Conservation (phyloP, 2,113 vertebrate species). For the Pleuronectes platessa region DNA sequence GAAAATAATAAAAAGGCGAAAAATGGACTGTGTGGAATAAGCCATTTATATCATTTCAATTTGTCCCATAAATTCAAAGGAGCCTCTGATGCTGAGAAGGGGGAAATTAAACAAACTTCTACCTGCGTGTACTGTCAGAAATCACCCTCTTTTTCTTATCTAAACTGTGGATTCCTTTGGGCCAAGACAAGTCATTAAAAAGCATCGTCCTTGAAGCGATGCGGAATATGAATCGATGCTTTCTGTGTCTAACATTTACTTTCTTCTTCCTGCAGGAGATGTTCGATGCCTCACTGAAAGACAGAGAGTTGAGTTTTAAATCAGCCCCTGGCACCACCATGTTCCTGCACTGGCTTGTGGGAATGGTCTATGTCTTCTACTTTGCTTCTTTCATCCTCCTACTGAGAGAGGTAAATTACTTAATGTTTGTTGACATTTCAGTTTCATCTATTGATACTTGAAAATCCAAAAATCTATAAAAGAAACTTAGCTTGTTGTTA, state of each 20-base stretch:
- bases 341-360: slow-evolving; percentile 99
- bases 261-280: slow-evolving; percentile 87
- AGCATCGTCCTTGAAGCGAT: too few species aligned
- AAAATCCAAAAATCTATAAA: too few species aligned
- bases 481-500: too few species aligned
- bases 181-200: background rate
- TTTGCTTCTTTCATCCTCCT: slow-evolving; percentile 98
- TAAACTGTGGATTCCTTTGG: background rate
- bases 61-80: too few species aligned
- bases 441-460: background rate
- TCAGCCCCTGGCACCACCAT: slow-evolving; percentile 98
- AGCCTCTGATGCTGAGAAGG: too few species aligned
- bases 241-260: background rate
- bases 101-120: too few species aligned
- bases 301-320: slow-evolving; percentile 96
- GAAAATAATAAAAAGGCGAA: background rate
- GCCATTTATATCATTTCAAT: too few species aligned
- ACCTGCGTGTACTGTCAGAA: too few species aligned
- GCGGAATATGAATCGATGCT: background rate
- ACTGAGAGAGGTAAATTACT: slow-evolving; percentile 89
- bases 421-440: background rate
- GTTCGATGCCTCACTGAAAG: slow-evolving; percentile 98
- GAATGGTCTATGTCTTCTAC: slow-evolving; percentile 99
- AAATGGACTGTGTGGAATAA: background rate
- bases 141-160: too few species aligned